These are phyloP conservation scores for Camptogramma bilineatum DNA, from an alignment of 2,888 invertebrate species.

Conservation along the genomic window DNA sequence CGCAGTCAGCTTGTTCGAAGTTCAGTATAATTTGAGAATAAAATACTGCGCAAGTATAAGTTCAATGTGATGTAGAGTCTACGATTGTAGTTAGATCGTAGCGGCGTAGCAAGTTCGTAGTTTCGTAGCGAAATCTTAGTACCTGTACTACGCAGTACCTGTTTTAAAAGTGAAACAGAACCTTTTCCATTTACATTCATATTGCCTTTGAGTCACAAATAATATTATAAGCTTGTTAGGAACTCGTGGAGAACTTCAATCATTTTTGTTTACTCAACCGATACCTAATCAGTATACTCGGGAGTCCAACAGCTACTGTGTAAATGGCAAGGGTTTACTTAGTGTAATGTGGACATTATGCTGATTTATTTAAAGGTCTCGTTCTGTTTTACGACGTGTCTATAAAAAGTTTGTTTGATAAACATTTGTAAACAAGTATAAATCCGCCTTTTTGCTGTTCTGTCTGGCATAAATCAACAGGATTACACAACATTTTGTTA, in stretches of 20 bases:
- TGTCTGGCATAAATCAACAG: slow-evolving; percentile 20
- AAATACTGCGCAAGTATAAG: slow-evolving; percentile 21
- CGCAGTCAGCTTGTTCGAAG: slow-evolving; percentile 25
- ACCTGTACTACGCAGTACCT: not conserved
- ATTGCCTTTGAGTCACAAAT: not conserved
- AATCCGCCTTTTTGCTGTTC: slow-evolving; percentile 14
- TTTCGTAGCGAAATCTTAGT: slow-evolving; percentile 17
- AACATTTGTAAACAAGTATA: slow-evolving; percentile 22
- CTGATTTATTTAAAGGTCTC: slow-evolving; percentile 29
- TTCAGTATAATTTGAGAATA: slow-evolving; percentile 22
- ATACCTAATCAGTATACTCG: not conserved
- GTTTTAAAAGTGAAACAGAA: not conserved
- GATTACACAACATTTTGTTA: slow-evolving; percentile 24
- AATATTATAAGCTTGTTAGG: not conserved
- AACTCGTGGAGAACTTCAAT: not conserved
- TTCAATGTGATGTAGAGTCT: slow-evolving; percentile 18
- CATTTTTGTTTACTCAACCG: slow-evolving; percentile 2
- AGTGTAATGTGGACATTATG: slow-evolving; percentile 17
- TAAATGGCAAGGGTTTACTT: slow-evolving; percentile 13
- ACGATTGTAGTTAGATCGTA: slow-evolving; percentile 7
- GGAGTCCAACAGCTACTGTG: not conserved
- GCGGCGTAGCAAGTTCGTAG: slow-evolving; percentile 25
- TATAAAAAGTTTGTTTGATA: slow-evolving; percentile 33
- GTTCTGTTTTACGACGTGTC: slow-evolving; percentile 27
- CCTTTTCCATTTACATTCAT: not conserved